These are phyloP conservation scores for Sander vitreus DNA, from an alignment of 2,113 vertebrate genomes.

Conservation along the genomic window DNA sequence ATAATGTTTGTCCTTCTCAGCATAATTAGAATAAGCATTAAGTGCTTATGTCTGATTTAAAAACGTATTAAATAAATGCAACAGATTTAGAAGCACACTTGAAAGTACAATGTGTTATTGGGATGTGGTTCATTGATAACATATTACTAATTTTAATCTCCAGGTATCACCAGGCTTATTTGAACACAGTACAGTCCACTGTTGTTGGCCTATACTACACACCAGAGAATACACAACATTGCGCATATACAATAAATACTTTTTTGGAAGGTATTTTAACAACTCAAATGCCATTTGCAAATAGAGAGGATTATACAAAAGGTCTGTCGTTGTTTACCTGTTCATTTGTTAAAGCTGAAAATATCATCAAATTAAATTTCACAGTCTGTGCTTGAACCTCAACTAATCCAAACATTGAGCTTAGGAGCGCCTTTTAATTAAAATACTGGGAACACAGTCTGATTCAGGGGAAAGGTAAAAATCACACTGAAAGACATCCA, in stretches of 20 bases:
- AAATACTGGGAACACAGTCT: conserved; percentile 55
- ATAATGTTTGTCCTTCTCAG: conserved; percentile 13
- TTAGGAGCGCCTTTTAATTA: conserved; percentile 72
- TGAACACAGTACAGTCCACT: neutral
- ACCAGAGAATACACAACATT: conserved; percentile 35
- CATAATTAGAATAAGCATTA: conserved; percentile 21
- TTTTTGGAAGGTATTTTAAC: conserved; percentile 41
- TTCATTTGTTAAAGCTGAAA: conserved; percentile 63
- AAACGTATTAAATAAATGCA: neutral
- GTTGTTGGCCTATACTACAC: conserved; percentile 9
- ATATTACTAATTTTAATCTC: conserved; percentile 17
- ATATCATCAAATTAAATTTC: conserved; percentile 75
- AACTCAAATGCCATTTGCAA: conserved; percentile 47
- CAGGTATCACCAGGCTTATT: neutral
- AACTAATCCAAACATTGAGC: conserved; percentile 75
- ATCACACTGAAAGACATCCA: conserved; percentile 42
- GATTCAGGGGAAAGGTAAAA: conserved; percentile 70
- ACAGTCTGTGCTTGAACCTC: conserved; percentile 70
- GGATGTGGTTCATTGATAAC: conserved; percentile 8
- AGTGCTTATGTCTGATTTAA: neutral
- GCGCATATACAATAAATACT: conserved; percentile 43
- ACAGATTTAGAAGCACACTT: neutral
- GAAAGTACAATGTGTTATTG: neutral
- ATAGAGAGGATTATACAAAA: conserved; percentile 63
- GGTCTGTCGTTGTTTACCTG: conserved; percentile 65